Conservation (phyloP, 2,797 vertebrate species). For the Synanceia verrucosa region DNA sequence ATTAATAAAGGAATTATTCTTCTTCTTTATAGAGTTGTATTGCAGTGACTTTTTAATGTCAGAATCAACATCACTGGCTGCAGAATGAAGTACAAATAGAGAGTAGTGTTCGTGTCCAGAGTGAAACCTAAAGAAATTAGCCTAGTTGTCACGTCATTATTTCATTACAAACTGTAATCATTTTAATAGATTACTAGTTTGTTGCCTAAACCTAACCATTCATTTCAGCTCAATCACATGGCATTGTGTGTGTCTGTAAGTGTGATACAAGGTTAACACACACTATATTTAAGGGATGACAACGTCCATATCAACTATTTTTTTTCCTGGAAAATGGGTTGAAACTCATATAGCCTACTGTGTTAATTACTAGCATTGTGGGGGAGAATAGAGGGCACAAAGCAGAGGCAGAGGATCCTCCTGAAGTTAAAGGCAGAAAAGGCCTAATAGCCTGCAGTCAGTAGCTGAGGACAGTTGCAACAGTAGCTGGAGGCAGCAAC, state of each 20-base stretch:
- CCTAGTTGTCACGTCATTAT: neutral
- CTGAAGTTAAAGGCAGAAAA: neutral
- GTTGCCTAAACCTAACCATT: neutral
- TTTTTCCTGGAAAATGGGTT: too few relatives aligned
- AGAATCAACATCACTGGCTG: neutral
- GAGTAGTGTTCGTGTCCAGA: neutral
- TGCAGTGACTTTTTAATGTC: neutral
- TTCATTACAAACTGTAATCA: too few relatives aligned
- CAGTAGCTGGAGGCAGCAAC: neutral
- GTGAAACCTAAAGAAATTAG: too few relatives aligned
- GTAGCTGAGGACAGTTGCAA: neutral
- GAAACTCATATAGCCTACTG: too few relatives aligned
- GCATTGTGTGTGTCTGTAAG: neutral
- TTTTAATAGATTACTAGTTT: too few relatives aligned
- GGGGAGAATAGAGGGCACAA: neutral
- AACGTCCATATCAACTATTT: too few relatives aligned
- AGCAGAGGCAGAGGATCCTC: neutral
- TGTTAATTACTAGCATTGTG: neutral
- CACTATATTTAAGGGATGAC: too few relatives aligned
- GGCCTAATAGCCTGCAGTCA: neutral
- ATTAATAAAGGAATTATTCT: too few relatives aligned
- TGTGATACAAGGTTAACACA: too few relatives aligned
- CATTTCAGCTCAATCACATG: neutral
- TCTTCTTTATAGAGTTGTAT: too few relatives aligned
- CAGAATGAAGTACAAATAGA: neutral